Evolutionary conservation across 2,113 vertebrate genomes (phyloP), one percentile per base, ranked within the genome.

Genomic region (Corythoichthys intestinalis): DNA sequence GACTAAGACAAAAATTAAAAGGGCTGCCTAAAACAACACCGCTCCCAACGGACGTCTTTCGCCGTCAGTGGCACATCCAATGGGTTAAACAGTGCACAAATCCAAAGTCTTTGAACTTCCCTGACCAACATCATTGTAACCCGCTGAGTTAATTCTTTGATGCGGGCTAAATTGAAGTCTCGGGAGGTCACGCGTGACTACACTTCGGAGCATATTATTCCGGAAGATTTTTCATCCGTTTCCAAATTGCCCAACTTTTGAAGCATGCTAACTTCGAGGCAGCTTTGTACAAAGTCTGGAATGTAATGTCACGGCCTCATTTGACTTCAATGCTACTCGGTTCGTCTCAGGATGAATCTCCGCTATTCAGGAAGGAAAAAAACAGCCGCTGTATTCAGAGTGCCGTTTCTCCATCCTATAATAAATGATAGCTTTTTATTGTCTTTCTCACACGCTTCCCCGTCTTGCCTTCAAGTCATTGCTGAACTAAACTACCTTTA

Each of bases 401-500:
- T 52, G 57, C 28, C 37, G 47, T 28, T 48, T 17, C 13, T n/a
- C 13, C 14, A 28, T 10, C 12, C 53, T 56, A 17, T 41, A 50
- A 37, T 28, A 37, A 52, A 65, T 35, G 44, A 28, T 38, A 5
- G 20, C 15, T 46, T 57, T 52, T 57, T 65, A 74, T 53, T 47
- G 35, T 72, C 67, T 77, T 15, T 37, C 48, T 64, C 35, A 70
- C 28, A 52, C 57, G 46, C 60, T 67, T 71, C 72, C 59, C 67
- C 54, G 53, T 37, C 46, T 41, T 57, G 20, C 67, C 65, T 71
- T 10, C 38, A 47, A 69, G 58, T 75, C 66, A 76, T 70, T 63
- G 78, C 57, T 56, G 74, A 49, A 76, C 66, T 69, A 65, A 82
- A 77, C 60, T 54, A 11, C 37, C 44, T 50, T 70, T 70, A 75